Percentiles rank a stretch among this genome's conserved stretches.
These are phyloP conservation scores for Drosophila athabasca DNA, from an alignment of 1,140 invertebrate genomes.

Conservation along the genomic window DNA sequence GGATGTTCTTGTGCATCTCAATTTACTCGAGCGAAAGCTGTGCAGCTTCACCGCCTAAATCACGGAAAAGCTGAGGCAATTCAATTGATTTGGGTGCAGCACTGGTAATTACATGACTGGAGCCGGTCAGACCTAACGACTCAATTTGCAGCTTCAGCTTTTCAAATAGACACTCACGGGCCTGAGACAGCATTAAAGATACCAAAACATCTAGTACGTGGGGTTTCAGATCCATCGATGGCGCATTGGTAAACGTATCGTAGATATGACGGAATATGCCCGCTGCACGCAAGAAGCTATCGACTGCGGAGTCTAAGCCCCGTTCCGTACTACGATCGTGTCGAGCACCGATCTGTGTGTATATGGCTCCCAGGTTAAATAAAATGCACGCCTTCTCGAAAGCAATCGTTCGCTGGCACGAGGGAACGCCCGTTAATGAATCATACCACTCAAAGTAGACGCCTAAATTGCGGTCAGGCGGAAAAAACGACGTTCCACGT, in stretches of 20 bases:
- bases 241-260: slow-evolving; percentile 98
- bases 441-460: slow-evolving; percentile 98
- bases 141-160: slow-evolving; percentile 91
- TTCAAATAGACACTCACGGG: slow-evolving; percentile 96
- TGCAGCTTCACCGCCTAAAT: slow-evolving; percentile 95
- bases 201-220: slow-evolving; percentile 85
- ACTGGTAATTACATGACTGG: slow-evolving; percentile 65
- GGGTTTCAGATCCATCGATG: slow-evolving; percentile 96
- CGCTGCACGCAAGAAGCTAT: slow-evolving; percentile 94
- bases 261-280: slow-evolving; percentile 96
- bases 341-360: slow-evolving; percentile 94
- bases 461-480: slow-evolving; percentile 93
- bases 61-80: slow-evolving; percentile 86
- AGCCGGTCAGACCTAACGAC: slow-evolving; percentile 60
- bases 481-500: slow-evolving; percentile 97
- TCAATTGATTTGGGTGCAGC: not conserved
- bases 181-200: slow-evolving; percentile 90
- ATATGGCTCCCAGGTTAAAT: slow-evolving; percentile 97
- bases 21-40: slow-evolving; percentile 92
- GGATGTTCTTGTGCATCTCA: slow-evolving; percentile 87
- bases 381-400: slow-evolving; percentile 98
- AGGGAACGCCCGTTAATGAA: slow-evolving; percentile 92
- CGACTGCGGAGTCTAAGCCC: slow-evolving; percentile 92
- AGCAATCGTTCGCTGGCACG: slow-evolving; percentile 95
- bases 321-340: slow-evolving; percentile 90